These are phyloP conservation scores for Poeciliopsis paucimaculata DNA, from an alignment of 2,797 vertebrate species.

Conservation along the genomic window DNA sequence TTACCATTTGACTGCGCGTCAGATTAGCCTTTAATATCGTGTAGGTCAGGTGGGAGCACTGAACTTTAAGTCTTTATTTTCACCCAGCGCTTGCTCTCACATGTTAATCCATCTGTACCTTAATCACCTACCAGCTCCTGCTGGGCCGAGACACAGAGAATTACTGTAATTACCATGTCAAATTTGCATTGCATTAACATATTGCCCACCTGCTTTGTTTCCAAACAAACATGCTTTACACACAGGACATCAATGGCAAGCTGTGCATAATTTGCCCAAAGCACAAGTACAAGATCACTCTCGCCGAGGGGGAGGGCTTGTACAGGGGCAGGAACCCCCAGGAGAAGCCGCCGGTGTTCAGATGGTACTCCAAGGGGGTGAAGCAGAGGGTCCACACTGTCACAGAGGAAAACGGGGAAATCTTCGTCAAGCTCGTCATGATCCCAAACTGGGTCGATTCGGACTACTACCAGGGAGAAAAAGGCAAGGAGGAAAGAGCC, in stretches of 20 bases:
- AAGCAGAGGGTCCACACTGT: slow-evolving; percentile 90
- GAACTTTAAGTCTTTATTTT: not conserved
- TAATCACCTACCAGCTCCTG: slow-evolving; percentile 12
- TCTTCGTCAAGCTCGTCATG: slow-evolving; percentile 87
- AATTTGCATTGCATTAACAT: slow-evolving; percentile 38
- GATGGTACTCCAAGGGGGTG: slow-evolving; percentile 90
- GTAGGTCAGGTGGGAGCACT: not conserved
- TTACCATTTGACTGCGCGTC: slow-evolving; percentile 9
- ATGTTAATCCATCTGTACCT: slow-evolving; percentile 2
- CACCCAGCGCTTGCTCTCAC: slow-evolving; percentile 5
- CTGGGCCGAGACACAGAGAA: not conserved
- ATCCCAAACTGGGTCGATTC: slow-evolving; percentile 81
- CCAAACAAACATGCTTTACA: slow-evolving; percentile 6
- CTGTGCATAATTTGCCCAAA: slow-evolving; percentile 93
- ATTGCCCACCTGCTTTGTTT: slow-evolving; percentile 35
- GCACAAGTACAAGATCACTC: slow-evolving; percentile 92
- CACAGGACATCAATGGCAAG: slow-evolving; percentile 86
- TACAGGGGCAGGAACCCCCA: slow-evolving; percentile 83
- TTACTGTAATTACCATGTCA: slow-evolving; percentile 31
- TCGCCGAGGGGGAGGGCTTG: slow-evolving; percentile 88
- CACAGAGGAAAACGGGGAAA: slow-evolving; percentile 79
- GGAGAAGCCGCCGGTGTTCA: slow-evolving; percentile 69
- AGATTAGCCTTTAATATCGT: not conserved
- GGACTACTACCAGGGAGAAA: slow-evolving; percentile 89
- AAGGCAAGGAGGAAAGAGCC: slow-evolving; percentile 75